Evolutionary conservation across 2,113 vertebrate genomes (phyloP).

Genomic region (Sinocyclocheilus anophthalmus): DNA sequence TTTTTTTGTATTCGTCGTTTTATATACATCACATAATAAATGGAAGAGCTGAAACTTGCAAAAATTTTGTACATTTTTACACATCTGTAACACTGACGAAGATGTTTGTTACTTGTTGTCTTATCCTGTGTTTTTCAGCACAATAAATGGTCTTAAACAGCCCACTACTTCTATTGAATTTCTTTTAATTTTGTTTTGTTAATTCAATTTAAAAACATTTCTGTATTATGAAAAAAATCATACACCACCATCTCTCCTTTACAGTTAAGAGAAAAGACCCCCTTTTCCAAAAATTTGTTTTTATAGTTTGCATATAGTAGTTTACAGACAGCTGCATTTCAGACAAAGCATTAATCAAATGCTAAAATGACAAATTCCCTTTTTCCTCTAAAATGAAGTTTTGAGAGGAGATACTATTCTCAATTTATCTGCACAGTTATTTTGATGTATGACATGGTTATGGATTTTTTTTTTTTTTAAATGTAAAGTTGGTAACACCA

Average conservation of each 20-base stretch:
- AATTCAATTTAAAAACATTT: too few relatives aligned
- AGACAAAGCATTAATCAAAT: background rate
- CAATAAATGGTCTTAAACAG: conserved; percentile 71
- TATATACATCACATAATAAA: conserved; percentile 48
- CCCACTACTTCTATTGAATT: conserved; percentile 33
- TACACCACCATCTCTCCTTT: too few relatives aligned
- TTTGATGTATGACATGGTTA: background rate
- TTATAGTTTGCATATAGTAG: background rate
- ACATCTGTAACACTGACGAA: conserved; percentile 62
- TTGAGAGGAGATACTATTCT: too few relatives aligned
- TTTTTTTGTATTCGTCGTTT: conserved; percentile 54
- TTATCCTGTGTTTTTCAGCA: conserved; percentile 61
- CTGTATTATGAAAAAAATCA: too few relatives aligned
- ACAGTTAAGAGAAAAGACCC: background rate
- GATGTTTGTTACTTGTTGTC: conserved; percentile 52
- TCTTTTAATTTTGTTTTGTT: background rate
- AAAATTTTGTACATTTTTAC: conserved; percentile 67
- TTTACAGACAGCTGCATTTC: background rate
- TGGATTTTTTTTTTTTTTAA: too few relatives aligned
- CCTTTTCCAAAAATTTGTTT: too few relatives aligned
- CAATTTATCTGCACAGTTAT: background rate
- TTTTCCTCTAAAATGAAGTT: too few relatives aligned
- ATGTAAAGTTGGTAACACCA: too few relatives aligned
- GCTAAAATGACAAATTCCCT: background rate
- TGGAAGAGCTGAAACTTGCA: conserved; percentile 34